Evolutionary conservation across 2,888 invertebrate genomes (phyloP), one percentile per base, ranked within the genome.

Genomic region (Timandra comae): DNA sequence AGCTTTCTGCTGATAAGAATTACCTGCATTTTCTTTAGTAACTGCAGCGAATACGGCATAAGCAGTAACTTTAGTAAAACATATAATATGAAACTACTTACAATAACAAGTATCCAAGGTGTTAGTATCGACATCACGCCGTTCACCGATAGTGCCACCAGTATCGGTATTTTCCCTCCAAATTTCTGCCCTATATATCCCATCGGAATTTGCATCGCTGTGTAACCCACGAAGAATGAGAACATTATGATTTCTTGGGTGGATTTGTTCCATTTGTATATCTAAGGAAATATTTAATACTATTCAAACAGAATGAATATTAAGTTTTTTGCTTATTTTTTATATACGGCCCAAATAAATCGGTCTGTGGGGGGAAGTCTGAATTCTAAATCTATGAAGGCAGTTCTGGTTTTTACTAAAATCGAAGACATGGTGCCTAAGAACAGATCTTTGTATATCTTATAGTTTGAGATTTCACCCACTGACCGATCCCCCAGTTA

Each of bases 141-240:
- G 20, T 76, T 79, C 1, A 60, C 60, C 1, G 48, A 51, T 19
- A 89, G 52, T 0, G 87, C 85, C 85, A 72, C 35, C 37, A 79
- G 54, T 6, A 86, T 70, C 0, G 91, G 74, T 25, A 73, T 68
- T 48, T 90, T 90, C 0, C 90, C 91, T 0, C 92, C 91, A 57
- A 86, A 86, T 20, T 72, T 77, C 49, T 89, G 90, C 0, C 90
- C 88, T 7, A 91, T 48, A 12, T 87, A 57, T 0, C 90, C 90
- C 49, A 88, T 86, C 0, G 88, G 87, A 2, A 88, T 35, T 62
- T 85, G 87, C 55, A 86, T 85, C 1, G 69, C 56, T 0, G 87
- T 81, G 43, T 88, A 88, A 1, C 88, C 88, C 52, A 84, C 79
- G 54, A 88, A 88, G 49, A 88, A 88, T 0, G 88, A 73, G 41